Conservation (phyloP, 2,797 vertebrate genomes). For the Sebastes minor region DNA sequence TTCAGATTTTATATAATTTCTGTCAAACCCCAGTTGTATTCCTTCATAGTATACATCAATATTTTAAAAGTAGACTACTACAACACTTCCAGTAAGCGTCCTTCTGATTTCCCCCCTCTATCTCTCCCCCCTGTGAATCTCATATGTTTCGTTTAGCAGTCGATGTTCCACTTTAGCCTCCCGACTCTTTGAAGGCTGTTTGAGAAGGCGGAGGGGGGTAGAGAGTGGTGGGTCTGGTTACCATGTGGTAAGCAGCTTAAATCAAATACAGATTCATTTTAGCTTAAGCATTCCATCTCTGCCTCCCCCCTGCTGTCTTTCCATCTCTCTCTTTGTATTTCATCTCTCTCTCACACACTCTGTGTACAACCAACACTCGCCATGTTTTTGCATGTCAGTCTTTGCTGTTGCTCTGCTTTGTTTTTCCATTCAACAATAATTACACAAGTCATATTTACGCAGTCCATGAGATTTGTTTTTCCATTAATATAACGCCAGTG, state of each 20-base stretch:
- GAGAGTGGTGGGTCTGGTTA: slow-evolving; percentile 42
- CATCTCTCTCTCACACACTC: neutral
- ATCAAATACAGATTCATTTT: slow-evolving; percentile 68
- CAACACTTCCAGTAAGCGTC: neutral
- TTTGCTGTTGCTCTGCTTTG: neutral
- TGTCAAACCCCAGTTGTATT: neutral
- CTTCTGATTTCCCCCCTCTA: neutral
- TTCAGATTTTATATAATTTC: neutral
- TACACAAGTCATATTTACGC: neutral
- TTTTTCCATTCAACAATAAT: neutral
- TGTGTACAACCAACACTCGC: slow-evolving; percentile 2
- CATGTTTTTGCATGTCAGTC: slow-evolving; percentile 12
- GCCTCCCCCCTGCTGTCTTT: slow-evolving; percentile 15
- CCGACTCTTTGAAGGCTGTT: slow-evolving; percentile 58
- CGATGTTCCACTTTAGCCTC: slow-evolving; percentile 55
- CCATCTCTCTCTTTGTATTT: slow-evolving; percentile 2
- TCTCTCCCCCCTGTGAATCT: neutral
- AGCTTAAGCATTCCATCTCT: slow-evolving; percentile 42
- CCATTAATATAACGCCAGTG: neutral
- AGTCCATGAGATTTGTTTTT: neutral
- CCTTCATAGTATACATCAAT: neutral
- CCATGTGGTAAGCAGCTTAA: slow-evolving; percentile 73
- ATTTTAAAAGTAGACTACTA: neutral
- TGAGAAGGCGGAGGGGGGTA: slow-evolving; percentile 22
- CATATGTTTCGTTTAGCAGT: slow-evolving; percentile 49